Conservation (phyloP, 1,140 invertebrate genomes). For the Campoletis sonorensis region DNA sequence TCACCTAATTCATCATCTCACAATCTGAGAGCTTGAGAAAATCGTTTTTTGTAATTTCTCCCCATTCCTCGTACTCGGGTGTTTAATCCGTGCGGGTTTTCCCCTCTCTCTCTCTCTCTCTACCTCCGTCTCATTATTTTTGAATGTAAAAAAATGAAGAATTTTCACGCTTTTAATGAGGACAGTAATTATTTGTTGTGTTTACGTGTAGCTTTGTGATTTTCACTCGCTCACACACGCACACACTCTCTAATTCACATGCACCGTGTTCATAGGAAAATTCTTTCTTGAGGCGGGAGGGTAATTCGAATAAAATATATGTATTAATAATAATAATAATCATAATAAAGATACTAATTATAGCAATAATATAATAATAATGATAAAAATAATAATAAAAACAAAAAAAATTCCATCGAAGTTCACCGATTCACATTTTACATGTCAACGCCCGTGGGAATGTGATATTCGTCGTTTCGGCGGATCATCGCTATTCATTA, state of each 20-base stretch:
- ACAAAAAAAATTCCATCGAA: not conserved
- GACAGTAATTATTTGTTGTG: not conserved
- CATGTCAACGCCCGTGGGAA: not conserved
- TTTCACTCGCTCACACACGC: not conserved
- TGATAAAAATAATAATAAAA: not conserved
- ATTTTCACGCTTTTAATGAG: not conserved
- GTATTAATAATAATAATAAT: conserved; percentile 5
- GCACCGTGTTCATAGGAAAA: not conserved
- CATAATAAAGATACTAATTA: not conserved
- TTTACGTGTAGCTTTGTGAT: conserved; percentile 15
- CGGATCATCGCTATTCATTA: not conserved
- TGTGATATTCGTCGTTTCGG: conserved; percentile 1
- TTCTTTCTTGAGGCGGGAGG: conserved; percentile 30
- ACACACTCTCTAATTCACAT: not conserved
- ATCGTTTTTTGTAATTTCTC: not conserved
- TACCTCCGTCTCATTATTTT: not conserved
- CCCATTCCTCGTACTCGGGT: not conserved
- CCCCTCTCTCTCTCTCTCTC: not conserved
- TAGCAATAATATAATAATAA: no score
- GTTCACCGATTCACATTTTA: conserved; percentile 16
- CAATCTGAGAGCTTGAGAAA: not conserved
- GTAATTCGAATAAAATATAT: conserved; percentile 16
- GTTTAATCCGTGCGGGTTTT: not conserved
- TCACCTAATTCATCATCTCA: not conserved
- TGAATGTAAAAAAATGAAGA: conserved; percentile 13